Conservation (phyloP, 2,113 vertebrate genomes). For the Pelusios castaneus region DNA sequence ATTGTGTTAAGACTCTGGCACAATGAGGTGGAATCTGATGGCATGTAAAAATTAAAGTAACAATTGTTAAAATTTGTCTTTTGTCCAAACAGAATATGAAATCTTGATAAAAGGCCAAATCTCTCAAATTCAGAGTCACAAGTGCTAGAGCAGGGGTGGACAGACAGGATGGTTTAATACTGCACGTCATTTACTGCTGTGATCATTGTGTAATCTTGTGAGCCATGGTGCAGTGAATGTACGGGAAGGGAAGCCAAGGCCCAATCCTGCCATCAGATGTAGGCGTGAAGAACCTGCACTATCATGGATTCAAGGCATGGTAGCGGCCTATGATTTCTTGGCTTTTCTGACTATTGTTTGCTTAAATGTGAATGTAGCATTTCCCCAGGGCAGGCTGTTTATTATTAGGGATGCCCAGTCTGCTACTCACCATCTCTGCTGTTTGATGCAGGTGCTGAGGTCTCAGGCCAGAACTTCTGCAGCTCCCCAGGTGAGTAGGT, state of each 20-base stretch:
- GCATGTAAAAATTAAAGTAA: no score
- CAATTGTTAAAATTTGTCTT: no score
- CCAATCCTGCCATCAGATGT: neutral
- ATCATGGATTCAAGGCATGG: neutral
- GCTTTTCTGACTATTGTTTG: neutral
- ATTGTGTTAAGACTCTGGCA: no score
- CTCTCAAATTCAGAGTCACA: no score
- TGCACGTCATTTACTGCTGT: neutral
- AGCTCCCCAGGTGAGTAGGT: no score
- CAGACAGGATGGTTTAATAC: neutral
- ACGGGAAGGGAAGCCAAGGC: neutral
- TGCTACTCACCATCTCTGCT: no score
- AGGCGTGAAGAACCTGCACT: neutral
- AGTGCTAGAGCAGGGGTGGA: neutral
- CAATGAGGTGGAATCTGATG: no score
- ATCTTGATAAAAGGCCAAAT: no score
- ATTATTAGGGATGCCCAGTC: no score
- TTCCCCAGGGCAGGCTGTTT: neutral
- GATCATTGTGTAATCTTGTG: neutral
- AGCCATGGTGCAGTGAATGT: neutral
- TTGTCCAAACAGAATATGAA: no score
- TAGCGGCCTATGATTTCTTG: neutral
- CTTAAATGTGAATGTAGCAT: neutral
- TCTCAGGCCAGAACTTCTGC: no score
- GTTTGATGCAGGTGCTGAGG: no score